phyloP scores from a whole-genome alignment of 2,113 vertebrate genomes.

The Mobula birostris region DNA sequence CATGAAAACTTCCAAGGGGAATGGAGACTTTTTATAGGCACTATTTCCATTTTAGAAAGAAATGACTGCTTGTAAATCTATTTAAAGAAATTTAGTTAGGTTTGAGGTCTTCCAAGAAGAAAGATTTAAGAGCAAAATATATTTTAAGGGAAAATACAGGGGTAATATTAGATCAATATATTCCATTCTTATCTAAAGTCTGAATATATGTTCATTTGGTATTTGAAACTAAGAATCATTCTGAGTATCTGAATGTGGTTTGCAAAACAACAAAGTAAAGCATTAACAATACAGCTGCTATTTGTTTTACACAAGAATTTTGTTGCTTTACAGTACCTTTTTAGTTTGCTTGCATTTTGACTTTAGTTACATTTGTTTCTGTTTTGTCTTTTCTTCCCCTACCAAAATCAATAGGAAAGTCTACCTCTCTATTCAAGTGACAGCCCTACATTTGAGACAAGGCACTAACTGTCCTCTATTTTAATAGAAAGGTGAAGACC shows the following conservation, averaged over 20 bases:
- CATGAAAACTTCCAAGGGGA: no score
- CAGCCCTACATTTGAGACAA: no score
- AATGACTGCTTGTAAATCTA: background rate
- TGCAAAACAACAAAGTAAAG: background rate
- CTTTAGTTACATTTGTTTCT: background rate
- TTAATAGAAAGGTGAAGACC: background rate
- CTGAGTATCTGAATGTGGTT: background rate
- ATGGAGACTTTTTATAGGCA: no score
- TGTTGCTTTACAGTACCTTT: background rate
- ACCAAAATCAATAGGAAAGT: background rate
- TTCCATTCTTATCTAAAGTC: background rate
- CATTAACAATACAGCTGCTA: background rate
- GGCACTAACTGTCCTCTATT: background rate
- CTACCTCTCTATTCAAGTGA: background rate
- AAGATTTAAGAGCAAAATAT: background rate
- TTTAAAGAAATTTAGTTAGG: background rate
- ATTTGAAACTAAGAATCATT: background rate
- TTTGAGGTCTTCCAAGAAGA: background rate
- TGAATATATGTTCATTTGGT: background rate
- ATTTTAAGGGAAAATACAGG: background rate
- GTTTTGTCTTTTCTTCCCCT: background rate
- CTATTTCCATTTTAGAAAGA: background rate
- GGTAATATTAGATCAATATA: background rate
- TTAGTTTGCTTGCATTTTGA: no score
- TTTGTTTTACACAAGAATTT: constrained; percentile 11